phyloP scores from a whole-genome alignment of 2,113 vertebrate genomes.

The Pterocles gutturalis region DNA sequence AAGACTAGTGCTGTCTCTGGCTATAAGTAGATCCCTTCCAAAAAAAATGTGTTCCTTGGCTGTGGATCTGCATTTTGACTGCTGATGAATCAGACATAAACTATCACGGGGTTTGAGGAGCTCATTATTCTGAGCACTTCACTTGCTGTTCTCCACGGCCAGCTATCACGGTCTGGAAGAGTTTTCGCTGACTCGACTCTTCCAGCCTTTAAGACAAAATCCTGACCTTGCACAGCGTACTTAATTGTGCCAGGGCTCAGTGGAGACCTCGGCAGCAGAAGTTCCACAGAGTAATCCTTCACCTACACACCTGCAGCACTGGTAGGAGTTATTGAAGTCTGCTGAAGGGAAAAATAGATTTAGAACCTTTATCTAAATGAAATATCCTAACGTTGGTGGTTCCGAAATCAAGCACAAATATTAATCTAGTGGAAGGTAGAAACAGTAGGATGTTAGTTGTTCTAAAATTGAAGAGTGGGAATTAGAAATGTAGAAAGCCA shows the following conservation, averaged over 20 bases:
- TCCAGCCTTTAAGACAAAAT: constrained; percentile 51
- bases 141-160: constrained; percentile 41
- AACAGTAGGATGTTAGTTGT: not conserved
- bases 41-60: constrained; percentile 48
- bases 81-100: constrained; percentile 24
- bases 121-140: constrained; percentile 63
- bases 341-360: constrained; percentile 25
- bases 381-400: not conserved
- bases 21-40: not conserved
- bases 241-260: constrained; percentile 45
- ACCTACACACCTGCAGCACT: constrained; percentile 20
- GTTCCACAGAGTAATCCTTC: constrained; percentile 36
- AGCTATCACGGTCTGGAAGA: not conserved
- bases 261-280: constrained; percentile 3
- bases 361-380: constrained; percentile 11
- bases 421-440: not conserved
- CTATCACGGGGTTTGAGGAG: not conserved
- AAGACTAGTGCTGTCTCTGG: constrained; percentile 28
- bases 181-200: constrained; percentile 63
- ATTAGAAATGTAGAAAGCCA: not conserved
- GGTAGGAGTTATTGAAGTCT: not conserved
- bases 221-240: constrained; percentile 42
- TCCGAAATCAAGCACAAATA: constrained; percentile 25
- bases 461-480: not conserved
- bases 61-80: not conserved